These are phyloP conservation scores for Pelecanoides urinatrix DNA, from an alignment of 2,113 vertebrate genomes.

Conservation along the genomic window DNA sequence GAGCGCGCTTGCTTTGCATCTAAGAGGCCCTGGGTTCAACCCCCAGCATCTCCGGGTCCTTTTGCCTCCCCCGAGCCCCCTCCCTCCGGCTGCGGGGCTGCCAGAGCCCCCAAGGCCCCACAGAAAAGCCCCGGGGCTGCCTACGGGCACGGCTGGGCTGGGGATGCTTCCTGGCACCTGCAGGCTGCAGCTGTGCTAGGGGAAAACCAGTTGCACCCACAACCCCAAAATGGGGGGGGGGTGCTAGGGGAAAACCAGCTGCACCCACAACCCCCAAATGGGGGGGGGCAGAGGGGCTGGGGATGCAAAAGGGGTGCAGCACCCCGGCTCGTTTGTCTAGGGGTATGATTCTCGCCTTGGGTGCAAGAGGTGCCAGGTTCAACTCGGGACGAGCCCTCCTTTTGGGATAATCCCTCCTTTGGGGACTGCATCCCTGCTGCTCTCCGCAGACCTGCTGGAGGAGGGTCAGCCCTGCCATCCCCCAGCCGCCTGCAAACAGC, in stretches of 20 bases:
- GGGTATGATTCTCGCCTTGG: conserved; percentile 55
- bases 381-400: background rate
- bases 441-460: background rate
- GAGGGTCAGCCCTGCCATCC: background rate
- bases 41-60: background rate
- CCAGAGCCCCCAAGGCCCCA: rapidly evolving
- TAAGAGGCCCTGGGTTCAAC: conserved; percentile 70
- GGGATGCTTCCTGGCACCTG: background rate
- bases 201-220: background rate
- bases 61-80: background rate
- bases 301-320: background rate
- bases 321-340: conserved; percentile 27
- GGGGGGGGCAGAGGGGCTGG: background rate
- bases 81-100: background rate
- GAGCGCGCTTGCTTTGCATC: conserved; percentile 23
- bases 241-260: background rate
- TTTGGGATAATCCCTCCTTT: background rate
- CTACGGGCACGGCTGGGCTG: background rate
- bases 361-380: conserved; percentile 28
- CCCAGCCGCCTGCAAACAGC: background rate
- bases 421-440: background rate
- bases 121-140: background rate
- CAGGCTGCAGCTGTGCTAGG: background rate
- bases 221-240: background rate
- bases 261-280: background rate